phyloP scores from a whole-genome alignment of 2,888 invertebrate species.

The Chaetogeoica ovagalla region DNA sequence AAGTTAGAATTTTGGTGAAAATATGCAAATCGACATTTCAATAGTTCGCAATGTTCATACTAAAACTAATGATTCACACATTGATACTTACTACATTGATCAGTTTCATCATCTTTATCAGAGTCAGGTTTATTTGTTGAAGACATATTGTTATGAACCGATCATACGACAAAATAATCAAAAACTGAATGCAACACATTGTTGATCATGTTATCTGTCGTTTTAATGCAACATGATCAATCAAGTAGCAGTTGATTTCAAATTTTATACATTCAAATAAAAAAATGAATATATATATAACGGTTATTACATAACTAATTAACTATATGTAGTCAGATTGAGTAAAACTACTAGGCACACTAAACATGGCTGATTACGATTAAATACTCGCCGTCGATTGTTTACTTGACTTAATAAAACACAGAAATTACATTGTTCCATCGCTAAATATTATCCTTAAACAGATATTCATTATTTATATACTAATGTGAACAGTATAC shows the following conservation, averaged over 20 bases:
- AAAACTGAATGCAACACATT: conserved; percentile 42
- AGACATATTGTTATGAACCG: conserved; percentile 45
- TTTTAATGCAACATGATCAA: conserved; percentile 41
- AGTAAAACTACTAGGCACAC: conserved; percentile 7
- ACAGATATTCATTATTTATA: conserved; percentile 6
- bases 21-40: not conserved
- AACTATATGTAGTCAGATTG: not conserved
- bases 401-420: not conserved
- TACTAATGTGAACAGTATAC: not conserved
- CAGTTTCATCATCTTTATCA: conserved; percentile 47
- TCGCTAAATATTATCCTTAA: not conserved
- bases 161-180: conserved; percentile 41
- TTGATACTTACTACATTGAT: conserved; percentile 48
- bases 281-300: not conserved
- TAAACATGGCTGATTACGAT: conserved; percentile 16
- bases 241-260: conserved; percentile 6
- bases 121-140: conserved; percentile 44
- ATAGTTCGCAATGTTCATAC: conserved; percentile 18
- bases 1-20: not conserved
- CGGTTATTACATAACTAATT: conserved; percentile 4
- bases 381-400: not conserved
- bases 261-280: not conserved
- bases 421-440: not conserved
- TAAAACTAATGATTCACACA: not conserved
- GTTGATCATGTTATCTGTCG: conserved; percentile 42